These are phyloP conservation scores for Dysmachus trigonus DNA, from an alignment of 2,888 invertebrate species.

Conservation along the genomic window DNA sequence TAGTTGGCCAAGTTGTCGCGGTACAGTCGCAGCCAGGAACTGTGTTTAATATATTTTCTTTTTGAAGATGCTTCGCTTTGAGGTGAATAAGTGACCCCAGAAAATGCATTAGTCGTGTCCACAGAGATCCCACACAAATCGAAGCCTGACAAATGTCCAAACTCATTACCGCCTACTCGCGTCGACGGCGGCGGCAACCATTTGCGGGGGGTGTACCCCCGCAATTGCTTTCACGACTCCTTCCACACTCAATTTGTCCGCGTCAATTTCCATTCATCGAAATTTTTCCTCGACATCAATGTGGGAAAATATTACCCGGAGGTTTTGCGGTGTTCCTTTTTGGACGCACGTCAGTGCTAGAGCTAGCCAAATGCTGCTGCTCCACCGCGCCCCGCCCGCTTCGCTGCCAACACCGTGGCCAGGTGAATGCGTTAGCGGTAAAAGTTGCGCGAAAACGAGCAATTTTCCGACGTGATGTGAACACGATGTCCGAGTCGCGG, in stretches of 20 bases:
- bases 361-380: neutral
- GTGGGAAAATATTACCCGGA: constrained; percentile 22
- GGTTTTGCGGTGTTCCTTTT: neutral
- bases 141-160: neutral
- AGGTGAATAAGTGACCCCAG: neutral
- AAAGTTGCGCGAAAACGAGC: constrained; percentile 6
- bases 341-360: neutral
- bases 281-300: constrained; percentile 3
- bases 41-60: neutral
- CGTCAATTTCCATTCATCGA: constrained; percentile 40
- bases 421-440: neutral
- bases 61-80: neutral
- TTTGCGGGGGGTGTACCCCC: neutral
- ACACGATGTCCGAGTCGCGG: constrained; percentile 31
- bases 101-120: neutral
- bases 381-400: no score
- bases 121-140: neutral
- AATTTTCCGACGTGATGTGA: constrained; percentile 18
- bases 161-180: neutral
- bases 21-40: neutral
- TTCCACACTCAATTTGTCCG: constrained; percentile 36
- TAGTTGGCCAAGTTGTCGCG: neutral
- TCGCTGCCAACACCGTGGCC: neutral
- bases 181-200: neutral
- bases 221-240: constrained; percentile 11